Evolutionary conservation across 2,888 invertebrate species (phyloP).

Genomic region (Erebia palarica): DNA sequence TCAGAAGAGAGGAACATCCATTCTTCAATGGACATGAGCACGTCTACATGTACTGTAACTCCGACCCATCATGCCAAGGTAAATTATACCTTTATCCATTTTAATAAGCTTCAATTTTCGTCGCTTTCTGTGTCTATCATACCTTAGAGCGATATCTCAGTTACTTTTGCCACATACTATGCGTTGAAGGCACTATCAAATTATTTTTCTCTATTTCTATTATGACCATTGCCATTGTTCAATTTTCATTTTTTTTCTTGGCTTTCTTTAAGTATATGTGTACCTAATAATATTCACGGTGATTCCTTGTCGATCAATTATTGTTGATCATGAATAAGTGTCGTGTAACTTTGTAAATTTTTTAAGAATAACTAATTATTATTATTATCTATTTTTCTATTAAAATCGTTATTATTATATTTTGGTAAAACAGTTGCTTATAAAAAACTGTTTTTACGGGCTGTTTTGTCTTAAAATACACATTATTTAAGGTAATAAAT

Average conservation of each 20-base stretch:
- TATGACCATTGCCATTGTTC: background rate
- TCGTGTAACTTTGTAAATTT: background rate
- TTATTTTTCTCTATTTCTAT: slow-evolving; percentile 14
- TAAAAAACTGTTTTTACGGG: background rate
- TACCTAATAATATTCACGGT: background rate
- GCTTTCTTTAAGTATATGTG: background rate
- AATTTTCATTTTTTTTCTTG: slow-evolving; percentile 1
- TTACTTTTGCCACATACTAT: slow-evolving; percentile 5
- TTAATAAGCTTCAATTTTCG: slow-evolving; percentile 20
- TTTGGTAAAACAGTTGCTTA: background rate
- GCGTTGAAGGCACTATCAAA: slow-evolving; percentile 18
- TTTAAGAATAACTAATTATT: background rate
- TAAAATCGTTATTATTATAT: background rate
- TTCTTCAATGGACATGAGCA: slow-evolving; percentile 83
- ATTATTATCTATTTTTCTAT: background rate
- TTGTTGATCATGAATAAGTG: no score
- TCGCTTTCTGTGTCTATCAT: slow-evolving; percentile 18
- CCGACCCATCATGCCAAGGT: slow-evolving; percentile 83
- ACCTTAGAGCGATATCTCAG: background rate
- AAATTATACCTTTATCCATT: slow-evolving; percentile 31
- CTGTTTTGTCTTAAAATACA: background rate
- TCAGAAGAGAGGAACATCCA: slow-evolving; percentile 91
- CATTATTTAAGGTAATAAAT: no score
- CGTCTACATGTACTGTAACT: slow-evolving; percentile 81
- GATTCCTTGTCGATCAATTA: background rate